Percentiles rank a stretch among this genome's conserved stretches.
Conservation (phyloP, 2,888 invertebrate genomes). For the Mythimna lalbum region DNA sequence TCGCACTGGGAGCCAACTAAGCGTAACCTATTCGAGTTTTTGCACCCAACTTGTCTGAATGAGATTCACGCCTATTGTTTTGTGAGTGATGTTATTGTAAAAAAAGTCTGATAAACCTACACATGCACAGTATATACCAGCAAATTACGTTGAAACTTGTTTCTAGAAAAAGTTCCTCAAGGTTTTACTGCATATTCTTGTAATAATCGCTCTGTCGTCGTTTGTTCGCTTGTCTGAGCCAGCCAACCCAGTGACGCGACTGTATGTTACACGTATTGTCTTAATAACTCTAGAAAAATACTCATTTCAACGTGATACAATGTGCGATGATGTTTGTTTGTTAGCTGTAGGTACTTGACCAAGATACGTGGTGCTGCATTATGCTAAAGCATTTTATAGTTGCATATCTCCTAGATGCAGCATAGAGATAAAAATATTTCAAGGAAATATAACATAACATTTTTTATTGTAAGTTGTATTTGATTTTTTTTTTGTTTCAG, state of each 20-base stretch:
- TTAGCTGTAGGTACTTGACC: constrained; percentile 26
- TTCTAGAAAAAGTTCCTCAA: constrained; percentile 68
- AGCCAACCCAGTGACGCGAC: constrained; percentile 6
- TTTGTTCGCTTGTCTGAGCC: constrained; percentile 33
- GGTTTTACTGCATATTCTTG: constrained; percentile 57
- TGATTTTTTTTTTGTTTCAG: constrained; percentile 3
- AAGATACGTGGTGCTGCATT: constrained; percentile 27
- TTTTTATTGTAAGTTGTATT: constrained; percentile 10
- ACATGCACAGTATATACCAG: constrained; percentile 21
- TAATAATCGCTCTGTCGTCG: constrained; percentile 47
- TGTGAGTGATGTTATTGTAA: constrained; percentile 59
- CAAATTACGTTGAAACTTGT: constrained; percentile 62
- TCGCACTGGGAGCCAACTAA: constrained; percentile 15
- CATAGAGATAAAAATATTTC: constrained; percentile 37
- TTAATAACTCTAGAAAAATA: constrained; percentile 53
- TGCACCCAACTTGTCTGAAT: constrained; percentile 47
- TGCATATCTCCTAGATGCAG: constrained; percentile 39
- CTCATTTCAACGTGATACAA: constrained; percentile 20
- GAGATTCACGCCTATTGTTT: constrained; percentile 70
- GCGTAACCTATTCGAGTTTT: constrained; percentile 43
- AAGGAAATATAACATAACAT: constrained; percentile 36
- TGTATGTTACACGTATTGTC: constrained; percentile 38
- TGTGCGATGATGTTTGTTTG: constrained; percentile 13
- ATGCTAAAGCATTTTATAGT: constrained; percentile 35
- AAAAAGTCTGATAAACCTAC: constrained; percentile 68